Evolutionary conservation across 2,888 invertebrate genomes (phyloP), one percentile per base, ranked within the genome.

Genomic region (Oxycera nigricornis): DNA sequence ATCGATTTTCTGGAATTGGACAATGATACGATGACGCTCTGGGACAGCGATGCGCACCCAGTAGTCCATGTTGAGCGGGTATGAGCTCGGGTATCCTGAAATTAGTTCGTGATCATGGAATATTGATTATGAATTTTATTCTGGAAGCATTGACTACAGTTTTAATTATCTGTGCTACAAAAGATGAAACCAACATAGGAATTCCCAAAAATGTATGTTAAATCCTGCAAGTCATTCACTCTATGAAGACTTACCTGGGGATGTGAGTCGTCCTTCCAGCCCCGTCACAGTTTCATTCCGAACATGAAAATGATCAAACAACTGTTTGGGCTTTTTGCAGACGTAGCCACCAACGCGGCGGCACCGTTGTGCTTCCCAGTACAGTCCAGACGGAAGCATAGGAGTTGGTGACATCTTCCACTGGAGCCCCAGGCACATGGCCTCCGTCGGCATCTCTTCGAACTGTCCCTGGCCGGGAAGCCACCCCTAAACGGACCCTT

Each of bases 11-110:
- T 88, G 87, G 82, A 93, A 92, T 79, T 90, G 89, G 73, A 93
- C 87, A 2, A 93, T 89, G 2, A 94, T 87, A 68, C 93, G 86
- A 0, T 91, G 89, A 78, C 88, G 87, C 11, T 88, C 87, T 0
- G 92, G 90, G 2, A 91, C 91, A n/a, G 86, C 82, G 52, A 94
- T 88, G 77, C 87, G 88, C 52, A 91, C 89, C 85, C 89, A 90
- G 83, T 91, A 91, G 84, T 93, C 90, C 78, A 92, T 82, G 79
- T 91, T 90, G 81, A 91, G 90, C 81, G 91, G 90, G 82, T 94
- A 94, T 77, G 88, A 86, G 28, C 88, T 88, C 0, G 94, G 94
- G 81, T 91, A 90, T 80, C 90, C 82, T 82, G 68, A n/a, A 31
- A 31, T 24, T 11, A 70, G 30, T 52, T n/a, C 4, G 26, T 26